Evolutionary conservation across 2,113 vertebrate species (phyloP).

Genomic region (Trinectes maculatus): DNA sequence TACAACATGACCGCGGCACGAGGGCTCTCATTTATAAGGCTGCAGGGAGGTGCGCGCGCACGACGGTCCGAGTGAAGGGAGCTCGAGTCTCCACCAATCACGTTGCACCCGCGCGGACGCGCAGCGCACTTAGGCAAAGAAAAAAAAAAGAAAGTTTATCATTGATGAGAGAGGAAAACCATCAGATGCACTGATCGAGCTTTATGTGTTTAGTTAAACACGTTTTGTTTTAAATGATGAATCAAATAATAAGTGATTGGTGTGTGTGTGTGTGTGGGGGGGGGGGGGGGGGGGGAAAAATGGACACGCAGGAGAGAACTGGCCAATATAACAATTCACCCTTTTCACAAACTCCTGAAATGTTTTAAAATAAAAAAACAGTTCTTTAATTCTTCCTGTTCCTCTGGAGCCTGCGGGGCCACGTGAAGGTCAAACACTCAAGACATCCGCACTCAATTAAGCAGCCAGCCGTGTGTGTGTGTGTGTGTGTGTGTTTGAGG

Average conservation of each 20-base stretch:
- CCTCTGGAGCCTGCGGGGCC: slow-evolving; percentile 9
- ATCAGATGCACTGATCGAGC: no score
- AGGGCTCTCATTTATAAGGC: slow-evolving; percentile 27
- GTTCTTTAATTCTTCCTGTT: slow-evolving; percentile 26
- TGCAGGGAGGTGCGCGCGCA: slow-evolving; percentile 40
- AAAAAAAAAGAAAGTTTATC: no score
- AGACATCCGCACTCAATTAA: slow-evolving; percentile 58
- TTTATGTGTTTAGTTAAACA: no score
- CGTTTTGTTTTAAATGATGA: no score
- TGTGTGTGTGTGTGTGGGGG: no score
- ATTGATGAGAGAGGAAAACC: slow-evolving; percentile 14
- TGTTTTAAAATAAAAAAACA: no score
- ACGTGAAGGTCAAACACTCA: slow-evolving; percentile 34
- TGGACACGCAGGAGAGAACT: neutral
- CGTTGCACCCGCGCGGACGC: slow-evolving; percentile 35
- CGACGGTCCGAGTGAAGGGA: slow-evolving; percentile 19
- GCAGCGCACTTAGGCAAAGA: slow-evolving; percentile 25
- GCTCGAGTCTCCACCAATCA: slow-evolving; percentile 59
- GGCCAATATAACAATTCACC: neutral
- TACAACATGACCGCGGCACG: neutral
- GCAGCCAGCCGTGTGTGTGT: slow-evolving; percentile 16
- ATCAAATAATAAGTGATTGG: no score
- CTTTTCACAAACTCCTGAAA: neutral
- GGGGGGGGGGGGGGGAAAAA: no score
- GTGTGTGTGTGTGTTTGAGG: slow-evolving; percentile 30